Base-by-base conservation (phyloP, 2,888 invertebrate genomes). In the Drosophila crucigera region DNA sequence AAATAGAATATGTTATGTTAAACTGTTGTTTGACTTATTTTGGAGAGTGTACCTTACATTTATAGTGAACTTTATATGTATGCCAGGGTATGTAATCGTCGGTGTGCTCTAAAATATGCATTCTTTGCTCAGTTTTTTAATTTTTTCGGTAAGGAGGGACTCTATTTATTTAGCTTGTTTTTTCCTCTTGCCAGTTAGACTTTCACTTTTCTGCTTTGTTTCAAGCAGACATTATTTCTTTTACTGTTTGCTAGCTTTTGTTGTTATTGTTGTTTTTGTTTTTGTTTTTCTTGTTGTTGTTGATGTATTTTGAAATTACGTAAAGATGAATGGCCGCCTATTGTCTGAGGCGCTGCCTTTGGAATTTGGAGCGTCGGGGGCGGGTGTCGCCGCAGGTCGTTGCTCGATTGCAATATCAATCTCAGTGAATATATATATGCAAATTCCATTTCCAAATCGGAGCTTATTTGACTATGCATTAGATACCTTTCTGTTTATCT, bases 251-350 rank as follows among this genome's bases (percentile, higher is more conserved):
- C 47, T 25, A 47, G 47, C 52, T 30, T 19, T 30, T 52, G 52
- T 73, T 65, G 56, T 65, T 68, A 33, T 63, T 66, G 67, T 58
- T 66, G 37, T 47, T 65, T 33, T 75, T 66, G 37, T 47, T 65
- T 37, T 73, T 55, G 35, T 35, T 35, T 19, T 16, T 41, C 10
- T 66, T 65, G 56, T 67, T 70, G 53, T 65, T 64, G 64, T 55
- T 68, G 52, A 41, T 67, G 41, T 71, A 76, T 88, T 80, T 43
- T 61, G 67, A 84, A 90, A 85, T 85, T 85, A 90, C 85, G 89
- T 90, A 88, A 85, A 85, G 90, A 80, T 90, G 90, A 85, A 85
- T 90, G 89, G 77, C 76, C 80, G 85, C 72, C 90, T 82, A 89
- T 84, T 84, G 84, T 84, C 58, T 84, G 66, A 56, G 58, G 28